Evolutionary conservation across 2,888 invertebrate species (phyloP).

Genomic region (Ectemnius lituratus): DNA sequence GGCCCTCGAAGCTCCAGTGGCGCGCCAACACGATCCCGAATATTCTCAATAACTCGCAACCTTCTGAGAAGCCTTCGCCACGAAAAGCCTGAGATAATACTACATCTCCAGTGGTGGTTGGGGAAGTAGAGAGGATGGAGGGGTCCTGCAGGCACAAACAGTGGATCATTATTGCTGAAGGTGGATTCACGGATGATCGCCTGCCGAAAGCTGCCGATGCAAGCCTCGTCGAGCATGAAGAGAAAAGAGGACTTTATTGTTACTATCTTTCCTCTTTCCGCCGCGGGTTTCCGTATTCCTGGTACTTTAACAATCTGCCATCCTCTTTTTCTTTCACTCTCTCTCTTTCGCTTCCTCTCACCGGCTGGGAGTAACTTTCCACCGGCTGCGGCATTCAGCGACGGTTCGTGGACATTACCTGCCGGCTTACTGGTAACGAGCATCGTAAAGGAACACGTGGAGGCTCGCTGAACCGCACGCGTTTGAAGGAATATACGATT

Average conservation of each 20-base stretch:
- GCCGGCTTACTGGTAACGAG: slow-evolving; percentile 44
- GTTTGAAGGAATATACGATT: slow-evolving; percentile 26
- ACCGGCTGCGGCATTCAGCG: slow-evolving; percentile 33
- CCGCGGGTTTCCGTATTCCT: slow-evolving; percentile 13
- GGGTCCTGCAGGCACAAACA: slow-evolving; percentile 50
- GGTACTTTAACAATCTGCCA: slow-evolving; percentile 45
- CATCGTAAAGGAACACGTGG: slow-evolving; percentile 32
- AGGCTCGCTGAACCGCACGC: slow-evolving; percentile 20
- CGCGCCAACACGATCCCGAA: slow-evolving; percentile 27
- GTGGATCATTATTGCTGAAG: slow-evolving; percentile 69
- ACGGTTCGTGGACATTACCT: slow-evolving; percentile 50
- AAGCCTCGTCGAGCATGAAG: slow-evolving; percentile 65
- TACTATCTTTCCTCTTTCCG: slow-evolving; percentile 41
- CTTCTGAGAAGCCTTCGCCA: slow-evolving; percentile 16
- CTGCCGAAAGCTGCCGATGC: slow-evolving; percentile 61
- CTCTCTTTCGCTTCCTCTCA: too few relatives aligned
- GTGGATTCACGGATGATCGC: slow-evolving; percentile 69
- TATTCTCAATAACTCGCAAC: slow-evolving; percentile 38
- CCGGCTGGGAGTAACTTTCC: slow-evolving; percentile 38
- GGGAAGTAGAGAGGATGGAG: neutral
- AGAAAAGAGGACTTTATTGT: slow-evolving; percentile 64
- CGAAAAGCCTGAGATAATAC: slow-evolving; percentile 8
- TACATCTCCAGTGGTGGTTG: neutral
- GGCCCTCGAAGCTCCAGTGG: slow-evolving; percentile 23
- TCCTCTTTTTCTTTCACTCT: neutral